Percentiles rank a stretch among this genome's conserved stretches.
phyloP scores from a whole-genome alignment of 2,888 invertebrate genomes.

The Diaprepes abbreviatus region DNA sequence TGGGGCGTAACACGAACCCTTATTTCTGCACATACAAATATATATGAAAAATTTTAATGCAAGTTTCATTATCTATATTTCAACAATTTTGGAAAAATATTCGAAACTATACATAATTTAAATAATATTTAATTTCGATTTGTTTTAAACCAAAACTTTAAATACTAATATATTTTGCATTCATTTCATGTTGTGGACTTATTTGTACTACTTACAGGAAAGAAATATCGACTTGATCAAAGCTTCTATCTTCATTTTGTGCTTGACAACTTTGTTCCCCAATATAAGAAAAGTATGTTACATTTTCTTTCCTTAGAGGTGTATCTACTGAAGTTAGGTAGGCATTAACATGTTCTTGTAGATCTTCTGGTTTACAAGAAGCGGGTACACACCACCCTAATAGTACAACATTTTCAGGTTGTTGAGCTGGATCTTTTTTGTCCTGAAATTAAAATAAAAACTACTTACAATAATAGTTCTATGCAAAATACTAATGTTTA shows the following conservation, averaged over 20 bases:
- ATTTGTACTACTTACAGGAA: slow-evolving; percentile 53
- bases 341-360: slow-evolving; percentile 54
- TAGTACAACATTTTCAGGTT: slow-evolving; percentile 55
- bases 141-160: too few relatives aligned
- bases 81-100: too few relatives aligned
- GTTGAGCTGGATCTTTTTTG: slow-evolving; percentile 58
- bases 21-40: too few relatives aligned
- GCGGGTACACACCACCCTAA: slow-evolving; percentile 61
- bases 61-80: too few relatives aligned
- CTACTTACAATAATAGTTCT: too few relatives aligned
- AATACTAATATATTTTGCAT: too few relatives aligned
- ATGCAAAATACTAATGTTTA: too few relatives aligned
- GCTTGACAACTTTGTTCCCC: slow-evolving; percentile 54
- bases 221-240: slow-evolving; percentile 56
- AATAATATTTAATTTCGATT: too few relatives aligned
- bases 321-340: slow-evolving; percentile 55
- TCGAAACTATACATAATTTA: too few relatives aligned
- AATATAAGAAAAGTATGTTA: slow-evolving; percentile 53
- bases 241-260: slow-evolving; percentile 50
- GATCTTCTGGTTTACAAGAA: slow-evolving; percentile 56
- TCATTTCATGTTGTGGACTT: too few relatives aligned
- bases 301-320: slow-evolving; percentile 59
- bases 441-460: slow-evolving; percentile 52
- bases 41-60: too few relatives aligned
- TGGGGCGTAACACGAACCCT: too few relatives aligned